Base-by-base conservation (phyloP, 1,140 invertebrate species). In the Nixonia krombeini region DNA sequence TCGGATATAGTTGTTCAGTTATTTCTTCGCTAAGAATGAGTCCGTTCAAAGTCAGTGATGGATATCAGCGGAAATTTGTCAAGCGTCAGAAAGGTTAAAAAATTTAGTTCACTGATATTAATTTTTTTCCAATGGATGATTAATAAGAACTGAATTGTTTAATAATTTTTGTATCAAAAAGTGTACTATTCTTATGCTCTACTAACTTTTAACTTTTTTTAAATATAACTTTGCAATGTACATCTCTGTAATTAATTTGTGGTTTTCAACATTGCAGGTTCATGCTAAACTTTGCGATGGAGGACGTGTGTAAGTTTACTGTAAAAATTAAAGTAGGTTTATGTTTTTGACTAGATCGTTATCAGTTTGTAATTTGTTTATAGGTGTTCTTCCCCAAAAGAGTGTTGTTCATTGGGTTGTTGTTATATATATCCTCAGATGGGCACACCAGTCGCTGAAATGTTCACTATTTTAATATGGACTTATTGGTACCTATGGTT, bases 331-430 rank as follows among this genome's bases (percentile, higher is more conserved):
- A n/a, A n/a, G n/a, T n/a, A n/a, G n/a, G 9, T 50, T 23, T n/a
- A 23, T 31, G 2, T 2, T 8, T 26, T 47, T 40, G 28, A 9
- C 1, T 3, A 29, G 6, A n/a, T n/a, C 2, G 13, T 15, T 31
- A 18, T 13, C 15, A 26, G 12, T 35, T 13, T 35, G 31, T 23
- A 45, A 57, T 69, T 53, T 65, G 56, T 74, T 75, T 72, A 26
- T 37, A 85, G 82, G 21, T 92, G 91, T 74, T 88, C 89, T 28
- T 87, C 89, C 56, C 89, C 90, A 50, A 90, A 91, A 80, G 87
- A 90, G 74, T 92, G 91, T 79, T 93, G 91, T 82, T 87, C 88
- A 29, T 85, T 89, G 76, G 91, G 90, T 44, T 93, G 91, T 80
- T 93, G 91, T 81, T 90, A 89, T 57, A 46, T 86, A 79, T 74